A percentile compares a stretch with the other conserved stretches of the same genome.
Conservation (phyloP, 2,888 invertebrate species). For the Pogonocherus hispidulus region DNA sequence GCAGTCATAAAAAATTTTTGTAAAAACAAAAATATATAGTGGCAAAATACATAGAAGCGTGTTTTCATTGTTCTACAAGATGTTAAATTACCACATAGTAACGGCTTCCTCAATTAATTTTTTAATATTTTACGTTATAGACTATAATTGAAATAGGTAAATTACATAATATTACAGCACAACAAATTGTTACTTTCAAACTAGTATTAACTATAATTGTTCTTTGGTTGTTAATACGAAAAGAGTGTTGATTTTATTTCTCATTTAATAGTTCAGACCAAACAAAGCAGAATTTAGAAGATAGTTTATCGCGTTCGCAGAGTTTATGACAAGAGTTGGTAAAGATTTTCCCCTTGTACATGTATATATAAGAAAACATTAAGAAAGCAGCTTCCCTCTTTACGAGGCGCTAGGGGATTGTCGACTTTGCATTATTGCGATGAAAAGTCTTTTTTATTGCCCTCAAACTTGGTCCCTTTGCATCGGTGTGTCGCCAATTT, state of each 20-base stretch:
- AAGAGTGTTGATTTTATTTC: neutral
- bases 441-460: conserved; percentile 54
- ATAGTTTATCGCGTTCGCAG: conserved; percentile 21
- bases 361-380: conserved; percentile 59
- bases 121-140: no score
- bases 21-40: no score
- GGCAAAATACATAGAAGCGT: no score
- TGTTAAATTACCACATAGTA: no score
- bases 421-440: conserved; percentile 54
- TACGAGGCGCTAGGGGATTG: conserved; percentile 58
- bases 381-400: conserved; percentile 56
- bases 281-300: neutral
- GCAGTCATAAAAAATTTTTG: no score
- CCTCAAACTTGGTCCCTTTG: conserved; percentile 40
- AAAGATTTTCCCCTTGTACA: conserved; percentile 39
- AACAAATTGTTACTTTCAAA: no score
- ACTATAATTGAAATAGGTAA: no score
- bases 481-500: conserved; percentile 52
- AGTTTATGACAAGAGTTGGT: conserved; percentile 29
- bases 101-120: no score
- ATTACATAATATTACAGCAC: no score
- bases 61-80: no score
- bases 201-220: no score
- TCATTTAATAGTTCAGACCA: conserved; percentile 1
- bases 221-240: no score